Base-by-base conservation (phyloP, 2,113 vertebrate genomes). In the Rhabdornis inornatus region DNA sequence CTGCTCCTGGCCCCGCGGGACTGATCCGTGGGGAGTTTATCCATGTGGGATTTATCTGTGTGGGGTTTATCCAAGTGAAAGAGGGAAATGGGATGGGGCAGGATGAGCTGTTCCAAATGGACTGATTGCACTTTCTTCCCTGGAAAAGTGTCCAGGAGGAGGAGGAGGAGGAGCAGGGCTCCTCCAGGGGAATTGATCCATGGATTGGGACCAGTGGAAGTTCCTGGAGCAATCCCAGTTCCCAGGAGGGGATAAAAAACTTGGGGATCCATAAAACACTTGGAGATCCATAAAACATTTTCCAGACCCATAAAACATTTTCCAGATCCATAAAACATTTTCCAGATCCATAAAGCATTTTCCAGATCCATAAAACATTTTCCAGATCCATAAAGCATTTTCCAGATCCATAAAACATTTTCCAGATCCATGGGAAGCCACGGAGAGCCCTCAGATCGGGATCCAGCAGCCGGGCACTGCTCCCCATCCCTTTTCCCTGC, bases 51-150 rank as follows among this genome's bases (percentile, higher is more conserved):
- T 42, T 72, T 8, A 14, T n/a, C 30, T 30, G 8, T 1, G 4
- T 3, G 4, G 37, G 28, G 2, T 33, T 53, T 18, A 10, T 53
- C 69, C 11, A 7, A 10, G 12, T 10, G 83, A 86, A 93, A 86
- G 60, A 70, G 92, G 75, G 89, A 95, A 93, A 88, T 86, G 77
- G 94, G 88, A 72, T n/a, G 16, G 77, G 92, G 71, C 70, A 7
- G 78, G 2, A 45, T 90, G 96, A 93, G 94, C 79, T 90, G 95
- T 88, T 77, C 85, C 66, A 11, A 65, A 47, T 6, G 2, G 90
- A 92, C 83, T 53, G 52, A 86, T 70, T 90, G 96, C 95, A 93
- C 95, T 96, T 95, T 95, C 95, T 35, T 30, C 56, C 74, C 80
- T 74, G 86, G 69, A 89, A 50, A 44, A 0, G 2, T 35, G 45